phyloP scores from a whole-genome alignment of 2,797 vertebrate species.

The Crenuchus spilurus region DNA sequence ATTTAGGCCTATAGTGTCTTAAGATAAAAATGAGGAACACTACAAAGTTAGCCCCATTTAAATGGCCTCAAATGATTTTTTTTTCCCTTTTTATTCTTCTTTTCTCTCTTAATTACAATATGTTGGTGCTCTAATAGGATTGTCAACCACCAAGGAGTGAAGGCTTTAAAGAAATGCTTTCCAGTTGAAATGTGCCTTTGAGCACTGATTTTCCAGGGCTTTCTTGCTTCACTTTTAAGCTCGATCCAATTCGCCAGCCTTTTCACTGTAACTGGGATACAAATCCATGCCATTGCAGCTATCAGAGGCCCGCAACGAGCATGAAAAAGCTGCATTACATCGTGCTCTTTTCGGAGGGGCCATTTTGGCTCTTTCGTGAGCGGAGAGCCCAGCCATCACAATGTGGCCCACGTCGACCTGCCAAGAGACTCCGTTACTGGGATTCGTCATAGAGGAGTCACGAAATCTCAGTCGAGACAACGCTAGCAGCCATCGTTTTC shows the following conservation, averaged over 20 bases:
- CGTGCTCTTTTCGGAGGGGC: constrained; percentile 70
- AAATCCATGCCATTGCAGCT: constrained; percentile 81
- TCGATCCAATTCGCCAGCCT: constrained; percentile 80
- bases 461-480: constrained; percentile 73
- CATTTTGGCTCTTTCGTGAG: constrained; percentile 50
- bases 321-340: constrained; percentile 82
- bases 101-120: constrained; percentile 82
- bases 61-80: constrained; percentile 67
- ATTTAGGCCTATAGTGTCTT: constrained; percentile 61
- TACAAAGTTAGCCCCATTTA: constrained; percentile 67
- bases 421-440: constrained; percentile 75
- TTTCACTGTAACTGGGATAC: constrained; percentile 84
- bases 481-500: constrained; percentile 68
- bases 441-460: constrained; percentile 78
- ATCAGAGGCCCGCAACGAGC: constrained; percentile 80
- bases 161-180: constrained; percentile 83
- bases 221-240: constrained; percentile 84
- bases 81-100: constrained; percentile 68
- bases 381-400: constrained; percentile 57
- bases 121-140: constrained; percentile 83
- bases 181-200: constrained; percentile 84
- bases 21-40: constrained; percentile 61
- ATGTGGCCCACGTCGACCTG: constrained; percentile 66
- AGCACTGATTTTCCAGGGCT: constrained; percentile 84
- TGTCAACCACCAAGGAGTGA: constrained; percentile 78